Evolutionary conservation across 64 coral and sea anemone species (phyloP).

Genomic region (Actinia equina): DNA sequence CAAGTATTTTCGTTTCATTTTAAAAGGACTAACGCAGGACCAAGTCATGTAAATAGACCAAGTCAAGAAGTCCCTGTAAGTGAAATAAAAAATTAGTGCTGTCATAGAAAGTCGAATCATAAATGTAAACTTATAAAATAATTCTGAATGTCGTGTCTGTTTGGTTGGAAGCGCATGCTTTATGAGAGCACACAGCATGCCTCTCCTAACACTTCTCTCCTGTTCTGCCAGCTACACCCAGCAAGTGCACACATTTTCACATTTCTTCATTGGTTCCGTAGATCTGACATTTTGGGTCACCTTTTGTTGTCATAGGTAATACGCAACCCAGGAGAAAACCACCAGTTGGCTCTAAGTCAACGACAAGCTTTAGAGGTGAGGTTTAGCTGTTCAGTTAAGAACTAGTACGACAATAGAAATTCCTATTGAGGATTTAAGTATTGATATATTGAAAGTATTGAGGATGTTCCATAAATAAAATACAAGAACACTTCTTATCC

Average conservation of each 20-base stretch:
- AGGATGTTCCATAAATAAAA: too few species aligned
- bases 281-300: not conserved
- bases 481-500: too few species aligned
- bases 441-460: too few species aligned
- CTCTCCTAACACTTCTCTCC: too few species aligned
- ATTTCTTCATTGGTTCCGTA: too few species aligned
- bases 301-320: slow-evolving; percentile 34
- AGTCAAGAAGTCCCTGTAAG: not conserved
- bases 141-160: too few species aligned
- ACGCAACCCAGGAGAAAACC: slow-evolving; percentile 52
- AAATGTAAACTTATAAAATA: not conserved
- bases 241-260: too few species aligned
- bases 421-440: not conserved
- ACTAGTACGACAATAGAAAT: too few species aligned
- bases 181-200: too few species aligned
- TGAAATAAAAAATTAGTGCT: not conserved
- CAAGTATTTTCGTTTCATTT: too few species aligned
- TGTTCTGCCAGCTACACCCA: too few species aligned
- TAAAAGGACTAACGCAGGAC: not conserved
- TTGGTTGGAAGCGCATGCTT: too few species aligned
- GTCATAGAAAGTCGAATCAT: not conserved
- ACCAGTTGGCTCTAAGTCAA: slow-evolving; percentile 55
- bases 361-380: slow-evolving; percentile 84
- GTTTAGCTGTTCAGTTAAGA: not conserved
- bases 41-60: not conserved